These are phyloP conservation scores for Watsonalla binaria DNA, from an alignment of 2,888 invertebrate species.

Conservation along the genomic window DNA sequence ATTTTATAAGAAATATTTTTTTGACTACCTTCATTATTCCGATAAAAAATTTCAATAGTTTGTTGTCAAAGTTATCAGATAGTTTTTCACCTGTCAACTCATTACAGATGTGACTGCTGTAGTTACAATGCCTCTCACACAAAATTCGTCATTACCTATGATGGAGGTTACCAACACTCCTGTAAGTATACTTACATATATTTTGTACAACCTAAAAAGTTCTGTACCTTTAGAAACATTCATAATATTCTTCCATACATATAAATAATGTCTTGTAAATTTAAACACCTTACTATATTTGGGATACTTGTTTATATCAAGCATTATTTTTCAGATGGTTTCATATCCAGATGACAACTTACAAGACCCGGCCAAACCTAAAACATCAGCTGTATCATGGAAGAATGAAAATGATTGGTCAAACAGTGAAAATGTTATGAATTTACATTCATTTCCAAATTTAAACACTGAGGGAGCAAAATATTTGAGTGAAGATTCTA, in stretches of 20 bases:
- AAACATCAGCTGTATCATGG: conserved; percentile 68
- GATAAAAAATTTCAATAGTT: background rate
- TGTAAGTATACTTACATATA: conserved; percentile 40
- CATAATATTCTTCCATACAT: background rate
- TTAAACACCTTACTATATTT: too few species aligned
- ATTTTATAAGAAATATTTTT: conserved; percentile 1
- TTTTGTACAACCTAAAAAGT: background rate
- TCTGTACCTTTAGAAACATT: too few species aligned
- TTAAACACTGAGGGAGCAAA: conserved; percentile 55
- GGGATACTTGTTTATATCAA: conserved; percentile 1
- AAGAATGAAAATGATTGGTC: conserved; percentile 64
- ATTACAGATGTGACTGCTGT: conserved; percentile 70
- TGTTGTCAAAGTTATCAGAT: background rate
- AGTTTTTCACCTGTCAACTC: conserved; percentile 2
- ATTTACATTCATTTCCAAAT: conserved; percentile 58
- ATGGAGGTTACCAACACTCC: conserved; percentile 73
- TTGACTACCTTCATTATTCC: background rate
- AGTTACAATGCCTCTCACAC: conserved; percentile 70
- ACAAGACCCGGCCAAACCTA: conserved; percentile 70
- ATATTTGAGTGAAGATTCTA: conserved; percentile 70
- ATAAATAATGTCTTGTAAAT: background rate
- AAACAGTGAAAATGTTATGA: conserved; percentile 58
- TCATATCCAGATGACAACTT: conserved; percentile 68
- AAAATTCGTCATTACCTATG: conserved; percentile 68
- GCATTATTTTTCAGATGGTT: conserved; percentile 44